Conservation (phyloP, 2,113 vertebrate species). For the Physeter macrocephalus region DNA sequence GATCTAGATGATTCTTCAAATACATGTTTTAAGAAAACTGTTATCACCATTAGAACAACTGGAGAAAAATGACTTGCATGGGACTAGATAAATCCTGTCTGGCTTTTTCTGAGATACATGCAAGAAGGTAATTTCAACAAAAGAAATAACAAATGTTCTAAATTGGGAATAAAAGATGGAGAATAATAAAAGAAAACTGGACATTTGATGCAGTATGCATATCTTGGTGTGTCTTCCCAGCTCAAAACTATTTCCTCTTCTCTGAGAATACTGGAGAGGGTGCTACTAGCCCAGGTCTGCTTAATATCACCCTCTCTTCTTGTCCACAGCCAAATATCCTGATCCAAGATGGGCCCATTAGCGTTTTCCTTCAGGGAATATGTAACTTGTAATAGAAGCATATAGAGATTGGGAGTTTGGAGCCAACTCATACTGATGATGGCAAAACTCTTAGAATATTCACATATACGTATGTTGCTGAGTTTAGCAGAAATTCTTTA, state of each 20-base stretch:
- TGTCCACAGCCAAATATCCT: neutral
- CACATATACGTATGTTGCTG: neutral
- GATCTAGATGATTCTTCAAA: neutral
- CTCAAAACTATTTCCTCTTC: neutral
- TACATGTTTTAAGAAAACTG: neutral
- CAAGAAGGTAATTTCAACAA: neutral
- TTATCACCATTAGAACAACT: neutral
- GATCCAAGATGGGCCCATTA: neutral
- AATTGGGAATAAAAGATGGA: neutral
- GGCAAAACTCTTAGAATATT: neutral
- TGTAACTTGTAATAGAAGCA: neutral
- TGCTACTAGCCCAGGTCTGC: neutral
- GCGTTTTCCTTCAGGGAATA: neutral
- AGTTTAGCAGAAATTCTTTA: neutral
- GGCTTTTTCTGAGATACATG: neutral
- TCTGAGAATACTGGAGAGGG: neutral
- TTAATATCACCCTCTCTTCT: neutral
- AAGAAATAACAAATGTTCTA: neutral
- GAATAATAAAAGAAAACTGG: neutral
- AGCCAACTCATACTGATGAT: neutral
- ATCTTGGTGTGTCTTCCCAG: neutral
- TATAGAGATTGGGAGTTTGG: neutral
- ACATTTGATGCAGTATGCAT: neutral
- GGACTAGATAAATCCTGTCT: neutral
- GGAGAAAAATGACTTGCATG: neutral